A percentile compares a stretch with the other conserved stretches of the same genome.
Evolutionary conservation across 1,140 invertebrate genomes (phyloP).

Genomic region (Bicyclus anynana): DNA sequence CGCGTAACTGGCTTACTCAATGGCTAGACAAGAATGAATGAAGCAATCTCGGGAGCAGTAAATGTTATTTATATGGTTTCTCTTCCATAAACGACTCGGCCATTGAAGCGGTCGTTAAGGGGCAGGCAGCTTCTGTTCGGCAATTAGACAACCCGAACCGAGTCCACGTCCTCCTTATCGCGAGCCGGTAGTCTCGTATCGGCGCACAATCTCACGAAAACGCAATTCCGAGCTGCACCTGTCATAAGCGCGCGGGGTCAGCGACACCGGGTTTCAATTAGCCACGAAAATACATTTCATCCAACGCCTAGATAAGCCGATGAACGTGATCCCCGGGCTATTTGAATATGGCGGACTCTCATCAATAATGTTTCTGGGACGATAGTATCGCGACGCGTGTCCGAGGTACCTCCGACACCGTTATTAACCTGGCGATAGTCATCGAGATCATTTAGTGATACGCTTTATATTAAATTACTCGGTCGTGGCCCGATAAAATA

Average conservation of each 20-base stretch:
- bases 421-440: slow-evolving; percentile 71
- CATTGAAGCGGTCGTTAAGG: slow-evolving; percentile 50
- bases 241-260: slow-evolving; percentile 58
- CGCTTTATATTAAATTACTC: slow-evolving; percentile 77
- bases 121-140: slow-evolving; percentile 59
- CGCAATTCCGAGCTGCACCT: slow-evolving; percentile 64
- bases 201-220: slow-evolving; percentile 69
- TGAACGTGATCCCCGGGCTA: slow-evolving; percentile 66
- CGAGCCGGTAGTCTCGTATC: slow-evolving; percentile 58
- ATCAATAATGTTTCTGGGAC: slow-evolving; percentile 68
- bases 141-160: slow-evolving; percentile 23
- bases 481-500: slow-evolving; percentile 73
- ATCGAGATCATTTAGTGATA: slow-evolving; percentile 76
- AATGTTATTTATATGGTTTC: slow-evolving; percentile 64
- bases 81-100: slow-evolving; percentile 58
- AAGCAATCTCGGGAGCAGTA: slow-evolving; percentile 61
- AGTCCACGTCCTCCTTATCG: slow-evolving; percentile 44
- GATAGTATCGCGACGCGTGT: slow-evolving; percentile 71
- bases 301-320: slow-evolving; percentile 63
- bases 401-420: slow-evolving; percentile 66
- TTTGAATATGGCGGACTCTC: slow-evolving; percentile 64
- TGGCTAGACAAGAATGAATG: slow-evolving; percentile 68
- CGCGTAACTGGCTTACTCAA: slow-evolving; percentile 56
- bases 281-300: slow-evolving; percentile 51
- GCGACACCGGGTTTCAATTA: slow-evolving; percentile 59